Percentiles rank a stretch among this genome's conserved stretches.
Evolutionary conservation across 2,797 vertebrate genomes (phyloP).

Genomic region (Coregonus ussuriensis): DNA sequence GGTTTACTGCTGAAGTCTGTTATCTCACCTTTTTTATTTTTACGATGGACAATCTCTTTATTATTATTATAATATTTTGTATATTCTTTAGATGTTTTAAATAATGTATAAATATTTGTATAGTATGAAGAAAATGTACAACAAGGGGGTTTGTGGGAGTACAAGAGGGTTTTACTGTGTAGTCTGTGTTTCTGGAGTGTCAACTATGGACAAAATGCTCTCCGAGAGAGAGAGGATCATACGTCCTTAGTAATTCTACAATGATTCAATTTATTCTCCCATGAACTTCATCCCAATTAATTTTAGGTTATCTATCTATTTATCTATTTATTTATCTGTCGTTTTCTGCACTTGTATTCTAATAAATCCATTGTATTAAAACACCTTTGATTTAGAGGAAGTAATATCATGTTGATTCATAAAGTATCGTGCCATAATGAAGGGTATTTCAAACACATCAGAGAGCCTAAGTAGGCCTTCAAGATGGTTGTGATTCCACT

Average conservation of each 20-base stretch:
- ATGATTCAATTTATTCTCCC: not conserved
- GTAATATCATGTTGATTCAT: not conserved
- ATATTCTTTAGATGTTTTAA: slow-evolving; percentile 1
- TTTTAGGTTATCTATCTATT: not conserved
- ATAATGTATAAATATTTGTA: not conserved
- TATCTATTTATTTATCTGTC: not conserved
- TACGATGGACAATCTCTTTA: slow-evolving; percentile 26
- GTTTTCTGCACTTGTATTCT: not conserved
- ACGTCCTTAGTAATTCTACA: not conserved
- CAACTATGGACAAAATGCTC: not conserved
- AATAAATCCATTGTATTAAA: not conserved
- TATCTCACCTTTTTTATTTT: slow-evolving; percentile 8
- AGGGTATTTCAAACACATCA: not conserved
- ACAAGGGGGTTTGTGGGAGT: not conserved
- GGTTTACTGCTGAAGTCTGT: slow-evolving; percentile 42
- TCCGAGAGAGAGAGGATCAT: not conserved
- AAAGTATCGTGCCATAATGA: not conserved
- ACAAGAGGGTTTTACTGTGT: not conserved
- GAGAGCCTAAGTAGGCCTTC: not conserved
- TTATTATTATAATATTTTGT: slow-evolving; percentile 57
- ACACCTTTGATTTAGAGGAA: not conserved
- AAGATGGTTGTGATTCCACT: not conserved
- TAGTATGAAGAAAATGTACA: not conserved
- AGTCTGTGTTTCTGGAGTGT: not conserved
- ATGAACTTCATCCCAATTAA: not conserved